Base-by-base conservation (phyloP, 2,797 vertebrate species). In the Echiichthys vipera region DNA sequence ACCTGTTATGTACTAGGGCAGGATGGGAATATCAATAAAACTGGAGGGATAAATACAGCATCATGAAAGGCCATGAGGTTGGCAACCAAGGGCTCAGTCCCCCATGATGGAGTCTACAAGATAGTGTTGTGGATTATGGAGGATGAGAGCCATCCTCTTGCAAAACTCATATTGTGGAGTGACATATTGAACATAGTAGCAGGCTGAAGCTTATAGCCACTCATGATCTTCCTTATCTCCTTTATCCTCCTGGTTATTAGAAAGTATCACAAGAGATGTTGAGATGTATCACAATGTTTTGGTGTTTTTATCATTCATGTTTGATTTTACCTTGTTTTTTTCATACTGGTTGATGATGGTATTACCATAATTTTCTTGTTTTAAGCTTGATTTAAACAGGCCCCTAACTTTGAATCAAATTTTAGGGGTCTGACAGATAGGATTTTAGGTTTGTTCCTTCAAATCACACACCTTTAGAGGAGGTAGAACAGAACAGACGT, bases 1-100 rank as follows among this genome's bases (percentile, higher is more conserved):
- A n/a, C n/a, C n/a, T n/a, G 13, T 49, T 57, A 56, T 42, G 18
- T 20, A 32, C 13, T 12, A 50, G 10, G 25, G 62, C 42, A 17
- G 22, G 27, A 70, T 24, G 20, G 18, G 51, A 49, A 67, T 43
- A 37, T 50, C 42, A 25, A 51, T 56, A 51, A 61, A 55, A 57
- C 10, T 13, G 6, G 40, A 18, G 17, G 5, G 25, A 39, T 11
- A 46, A 43, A 46, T 58, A 36, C 46, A 63, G 55, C 36, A 37
- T 32, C 42, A 34, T 17, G 17, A 71, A 2, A 24, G 40, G 51
- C 25, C 6, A 0, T 18, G 25, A 50, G 50, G 61, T 20, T 4
- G 10, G 34, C 4, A 18, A 27, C 20, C 53, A 34, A 43, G 24
- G 50, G 0, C 7, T n/a, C n/a, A n/a, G n/a, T n/a, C n/a, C n/a